phyloP scores from a whole-genome alignment of 2,888 invertebrate species.

The Nasonovia ribisnigri region DNA sequence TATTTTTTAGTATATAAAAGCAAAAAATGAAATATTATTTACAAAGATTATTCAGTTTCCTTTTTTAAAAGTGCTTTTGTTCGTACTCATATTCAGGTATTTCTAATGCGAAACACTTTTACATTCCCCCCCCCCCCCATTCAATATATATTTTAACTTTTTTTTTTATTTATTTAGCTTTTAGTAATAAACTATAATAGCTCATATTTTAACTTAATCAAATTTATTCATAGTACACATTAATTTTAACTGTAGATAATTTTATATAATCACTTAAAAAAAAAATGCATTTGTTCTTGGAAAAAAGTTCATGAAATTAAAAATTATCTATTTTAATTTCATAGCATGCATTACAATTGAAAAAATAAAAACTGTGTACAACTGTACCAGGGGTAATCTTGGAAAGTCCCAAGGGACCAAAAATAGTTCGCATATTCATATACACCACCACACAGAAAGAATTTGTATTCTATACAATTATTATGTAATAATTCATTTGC shows the following conservation, averaged over 20 bases:
- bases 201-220: too few relatives aligned
- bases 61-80: not conserved
- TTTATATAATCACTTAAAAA: too few relatives aligned
- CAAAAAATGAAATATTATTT: not conserved
- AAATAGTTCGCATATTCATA: not conserved
- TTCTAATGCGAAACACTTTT: too few relatives aligned
- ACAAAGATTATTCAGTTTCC: not conserved
- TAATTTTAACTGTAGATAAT: too few relatives aligned
- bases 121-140: too few relatives aligned
- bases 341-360: not conserved
- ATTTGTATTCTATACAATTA: not conserved
- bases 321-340: not conserved
- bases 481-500: not conserved
- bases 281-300: not conserved
- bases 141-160: too few relatives aligned
- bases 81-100: too few relatives aligned
- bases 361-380: not conserved
- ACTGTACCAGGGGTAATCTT: not conserved
- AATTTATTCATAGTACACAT: too few relatives aligned
- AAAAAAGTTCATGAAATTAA: not conserved
- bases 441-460: not conserved
- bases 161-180: too few relatives aligned
- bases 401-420: too few relatives aligned
- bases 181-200: too few relatives aligned
- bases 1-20: not conserved